phyloP scores from a whole-genome alignment of 2,113 vertebrate species.

The Triplophysa tibetana region DNA sequence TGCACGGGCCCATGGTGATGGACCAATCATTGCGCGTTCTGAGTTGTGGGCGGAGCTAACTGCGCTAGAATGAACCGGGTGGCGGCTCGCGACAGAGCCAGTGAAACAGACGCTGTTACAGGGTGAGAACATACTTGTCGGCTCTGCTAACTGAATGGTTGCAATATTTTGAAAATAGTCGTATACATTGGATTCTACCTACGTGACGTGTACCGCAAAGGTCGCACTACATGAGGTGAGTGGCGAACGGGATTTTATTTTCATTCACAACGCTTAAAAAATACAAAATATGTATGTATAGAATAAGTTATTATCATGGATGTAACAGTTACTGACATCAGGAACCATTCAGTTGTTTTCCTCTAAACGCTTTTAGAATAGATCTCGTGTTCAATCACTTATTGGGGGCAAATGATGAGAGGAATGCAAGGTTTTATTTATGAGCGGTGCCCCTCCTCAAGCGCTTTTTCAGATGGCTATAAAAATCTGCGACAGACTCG shows the following conservation, averaged over 20 bases:
- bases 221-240: conserved; percentile 28
- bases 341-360: neutral
- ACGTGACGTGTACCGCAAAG: neutral
- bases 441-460: conserved; percentile 36
- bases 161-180: conserved; percentile 14
- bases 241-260: neutral
- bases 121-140: conserved; percentile 7
- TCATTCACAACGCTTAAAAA: neutral
- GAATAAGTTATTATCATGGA: conserved; percentile 3
- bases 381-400: conserved; percentile 10
- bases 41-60: conserved; percentile 34
- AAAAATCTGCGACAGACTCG: conserved; percentile 23
- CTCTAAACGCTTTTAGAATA: neutral
- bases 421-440: conserved; percentile 27
- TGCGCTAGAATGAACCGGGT: conserved; percentile 45
- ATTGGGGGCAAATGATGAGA: conserved; percentile 33
- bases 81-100: conserved; percentile 22
- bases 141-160: neutral
- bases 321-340: neutral
- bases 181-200: neutral
- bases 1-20: neutral
- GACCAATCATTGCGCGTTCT: conserved; percentile 50
- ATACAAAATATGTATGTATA: neutral
- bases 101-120: conserved; percentile 32
- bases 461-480: conserved; percentile 36